Percentiles rank a stretch among this genome's conserved stretches.
These are phyloP conservation scores for Trachelus troglodyta DNA, from an alignment of 2,888 invertebrate genomes.

Conservation along the genomic window DNA sequence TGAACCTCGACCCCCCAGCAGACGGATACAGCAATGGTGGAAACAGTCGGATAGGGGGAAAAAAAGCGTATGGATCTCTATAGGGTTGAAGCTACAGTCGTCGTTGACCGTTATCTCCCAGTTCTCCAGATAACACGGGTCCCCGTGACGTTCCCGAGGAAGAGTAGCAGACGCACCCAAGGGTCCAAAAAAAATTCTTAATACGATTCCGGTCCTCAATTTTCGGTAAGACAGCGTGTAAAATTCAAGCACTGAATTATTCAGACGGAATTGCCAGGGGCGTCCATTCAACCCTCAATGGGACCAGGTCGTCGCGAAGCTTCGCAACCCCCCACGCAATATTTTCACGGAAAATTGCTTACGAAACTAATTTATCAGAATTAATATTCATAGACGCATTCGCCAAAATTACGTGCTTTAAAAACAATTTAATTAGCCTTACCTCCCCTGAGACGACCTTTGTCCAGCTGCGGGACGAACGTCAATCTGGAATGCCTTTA, in stretches of 20 bases:
- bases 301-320: not conserved
- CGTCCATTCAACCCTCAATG: slow-evolving; percentile 1
- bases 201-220: slow-evolving; percentile 13
- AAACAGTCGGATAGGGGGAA: not conserved
- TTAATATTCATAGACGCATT: slow-evolving; percentile 46
- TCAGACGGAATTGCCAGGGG: slow-evolving; percentile 7
- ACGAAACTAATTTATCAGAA: slow-evolving; percentile 44
- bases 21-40: not conserved
- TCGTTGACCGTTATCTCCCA: not conserved
- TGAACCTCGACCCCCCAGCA: not conserved
- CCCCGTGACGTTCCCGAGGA: not conserved
- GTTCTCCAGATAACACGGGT: not conserved
- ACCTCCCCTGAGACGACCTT: slow-evolving; percentile 4
- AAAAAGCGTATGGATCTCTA: not conserved
- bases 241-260: slow-evolving; percentile 19
- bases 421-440: slow-evolving; percentile 22
- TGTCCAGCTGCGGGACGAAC: not conserved
- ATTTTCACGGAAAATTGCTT: slow-evolving; percentile 36
- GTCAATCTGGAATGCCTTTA: not conserved
- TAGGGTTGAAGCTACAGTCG: not conserved
- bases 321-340: slow-evolving; percentile 20
- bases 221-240: slow-evolving; percentile 15
- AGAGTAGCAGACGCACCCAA: not conserved
- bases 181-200: not conserved
- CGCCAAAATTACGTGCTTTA: slow-evolving; percentile 23